Conservation (phyloP, 2,797 vertebrate species). For the Enteromius treurensis region DNA sequence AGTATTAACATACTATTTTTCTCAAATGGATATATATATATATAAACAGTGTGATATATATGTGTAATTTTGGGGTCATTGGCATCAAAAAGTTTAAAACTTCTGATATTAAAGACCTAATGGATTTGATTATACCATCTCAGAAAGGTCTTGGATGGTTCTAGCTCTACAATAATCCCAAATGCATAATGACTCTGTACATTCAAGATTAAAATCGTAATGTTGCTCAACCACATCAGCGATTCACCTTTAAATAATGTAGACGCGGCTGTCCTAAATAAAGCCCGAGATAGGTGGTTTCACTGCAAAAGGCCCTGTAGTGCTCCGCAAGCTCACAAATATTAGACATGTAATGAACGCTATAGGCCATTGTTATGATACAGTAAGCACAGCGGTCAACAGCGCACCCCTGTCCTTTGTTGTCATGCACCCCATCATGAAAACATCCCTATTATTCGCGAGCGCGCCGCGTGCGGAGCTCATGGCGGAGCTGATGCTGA, state of each 20-base stretch:
- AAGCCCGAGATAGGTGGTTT: neutral
- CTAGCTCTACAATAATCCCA: neutral
- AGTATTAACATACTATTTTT: neutral
- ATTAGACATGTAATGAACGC: neutral
- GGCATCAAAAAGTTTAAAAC: neutral
- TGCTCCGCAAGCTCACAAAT: neutral
- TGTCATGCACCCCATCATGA: constrained; percentile 22
- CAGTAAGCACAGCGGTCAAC: constrained; percentile 7
- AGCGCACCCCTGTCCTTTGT: constrained; percentile 26
- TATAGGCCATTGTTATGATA: neutral
- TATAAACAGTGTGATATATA: neutral
- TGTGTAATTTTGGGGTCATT: neutral
- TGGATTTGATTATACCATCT: neutral
- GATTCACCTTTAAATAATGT: neutral
- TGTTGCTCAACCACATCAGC: neutral
- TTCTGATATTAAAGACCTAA: neutral
- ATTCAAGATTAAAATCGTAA: neutral
- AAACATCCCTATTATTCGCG: neutral
- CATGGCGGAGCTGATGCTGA: constrained; percentile 27
- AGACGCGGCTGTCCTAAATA: neutral
- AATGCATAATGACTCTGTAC: neutral
- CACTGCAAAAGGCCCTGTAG: neutral
- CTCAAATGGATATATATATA: neutral
- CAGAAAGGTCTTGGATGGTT: neutral
- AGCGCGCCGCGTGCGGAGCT: neutral